These are phyloP conservation scores for Aphaenogaster ashmeadi DNA, from an alignment of 1,140 invertebrate genomes.

Conservation along the genomic window DNA sequence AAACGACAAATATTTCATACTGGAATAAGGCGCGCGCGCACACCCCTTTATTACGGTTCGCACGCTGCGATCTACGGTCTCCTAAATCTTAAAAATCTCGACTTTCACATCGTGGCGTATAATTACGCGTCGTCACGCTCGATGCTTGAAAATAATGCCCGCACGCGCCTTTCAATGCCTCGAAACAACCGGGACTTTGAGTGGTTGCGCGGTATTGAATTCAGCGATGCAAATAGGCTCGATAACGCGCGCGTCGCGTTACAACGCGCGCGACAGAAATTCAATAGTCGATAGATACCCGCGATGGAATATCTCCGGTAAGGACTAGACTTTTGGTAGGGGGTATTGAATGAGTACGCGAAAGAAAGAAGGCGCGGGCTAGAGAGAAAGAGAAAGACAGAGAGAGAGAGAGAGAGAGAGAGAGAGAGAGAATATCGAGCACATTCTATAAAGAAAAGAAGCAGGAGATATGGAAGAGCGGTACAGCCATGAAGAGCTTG, in stretches of 20 bases:
- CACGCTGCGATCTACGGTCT: slow-evolving; percentile 22
- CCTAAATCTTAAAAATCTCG: slow-evolving; percentile 14
- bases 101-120: neutral
- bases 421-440: neutral
- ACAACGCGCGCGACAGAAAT: slow-evolving; percentile 79
- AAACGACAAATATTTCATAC: slow-evolving; percentile 31
- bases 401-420: neutral
- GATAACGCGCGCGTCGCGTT: slow-evolving; percentile 67
- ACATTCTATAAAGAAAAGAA: slow-evolving; percentile 13
- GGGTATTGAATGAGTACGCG: slow-evolving; percentile 34
- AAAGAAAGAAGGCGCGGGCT: neutral
- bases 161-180: neutral
- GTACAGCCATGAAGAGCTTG: slow-evolving; percentile 69
- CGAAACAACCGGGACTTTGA: slow-evolving; percentile 34
- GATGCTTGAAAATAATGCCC: slow-evolving; percentile 27
- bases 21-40: slow-evolving; percentile 2
- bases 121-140: slow-evolving; percentile 46
- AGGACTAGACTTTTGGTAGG: slow-evolving; percentile 59
- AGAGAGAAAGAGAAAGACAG: neutral
- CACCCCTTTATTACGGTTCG: slow-evolving; percentile 19
- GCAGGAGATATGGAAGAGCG: slow-evolving; percentile 18
- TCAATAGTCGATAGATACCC: slow-evolving; percentile 83
- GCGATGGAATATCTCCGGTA: slow-evolving; percentile 75
- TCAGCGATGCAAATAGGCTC: slow-evolving; percentile 68
- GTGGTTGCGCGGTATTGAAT: slow-evolving; percentile 43